These are phyloP conservation scores for Chrysemys picta DNA, from an alignment of 2,113 vertebrate species.

Conservation along the genomic window DNA sequence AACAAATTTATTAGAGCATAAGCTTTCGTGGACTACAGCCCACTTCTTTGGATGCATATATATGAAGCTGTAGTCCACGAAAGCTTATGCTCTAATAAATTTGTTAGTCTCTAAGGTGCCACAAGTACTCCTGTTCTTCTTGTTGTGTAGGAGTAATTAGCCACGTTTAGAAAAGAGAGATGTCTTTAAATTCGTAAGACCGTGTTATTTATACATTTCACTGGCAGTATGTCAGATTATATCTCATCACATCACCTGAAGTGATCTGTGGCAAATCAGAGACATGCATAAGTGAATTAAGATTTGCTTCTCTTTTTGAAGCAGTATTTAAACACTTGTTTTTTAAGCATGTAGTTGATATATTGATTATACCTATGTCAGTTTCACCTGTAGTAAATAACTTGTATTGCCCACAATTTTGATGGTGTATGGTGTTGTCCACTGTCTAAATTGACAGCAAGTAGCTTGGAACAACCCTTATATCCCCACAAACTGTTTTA, in stretches of 20 bases:
- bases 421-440: conserved; percentile 46
- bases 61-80: no score
- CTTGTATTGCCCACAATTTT: background rate
- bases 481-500: conserved; percentile 53
- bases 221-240: conserved; percentile 38
- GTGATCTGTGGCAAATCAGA: conserved; percentile 62
- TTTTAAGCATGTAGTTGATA: background rate
- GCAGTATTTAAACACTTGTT: background rate
- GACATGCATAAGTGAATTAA: background rate
- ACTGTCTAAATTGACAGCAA: conserved; percentile 39
- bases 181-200: conserved; percentile 67
- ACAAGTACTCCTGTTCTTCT: no score
- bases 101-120: no score
- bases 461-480: conserved; percentile 61
- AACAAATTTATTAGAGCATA: no score
- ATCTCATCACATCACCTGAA: conserved; percentile 56
- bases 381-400: conserved; percentile 16
- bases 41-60: no score
- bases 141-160: conserved; percentile 67
- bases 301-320: background rate
- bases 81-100: no score
- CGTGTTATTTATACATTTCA: conserved; percentile 44
- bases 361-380: conserved; percentile 32
- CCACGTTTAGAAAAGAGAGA: conserved; percentile 58
- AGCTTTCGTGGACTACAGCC: no score